Percentiles rank a stretch among this genome's conserved stretches.
phyloP scores from a whole-genome alignment of 1,140 invertebrate species.

The Mercenaria mercenaria region DNA sequence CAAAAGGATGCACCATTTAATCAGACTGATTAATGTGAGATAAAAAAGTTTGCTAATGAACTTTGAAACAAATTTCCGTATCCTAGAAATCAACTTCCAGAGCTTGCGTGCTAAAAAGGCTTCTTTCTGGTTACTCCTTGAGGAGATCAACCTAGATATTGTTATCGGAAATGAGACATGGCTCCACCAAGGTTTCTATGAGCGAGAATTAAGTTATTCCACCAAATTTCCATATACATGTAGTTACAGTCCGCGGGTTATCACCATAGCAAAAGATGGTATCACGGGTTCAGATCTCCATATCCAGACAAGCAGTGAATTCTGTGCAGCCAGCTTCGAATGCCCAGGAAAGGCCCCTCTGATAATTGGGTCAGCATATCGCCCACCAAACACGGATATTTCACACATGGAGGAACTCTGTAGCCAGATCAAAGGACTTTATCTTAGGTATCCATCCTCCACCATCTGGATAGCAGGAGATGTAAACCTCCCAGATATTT shows the following conservation, averaged over 20 bases:
- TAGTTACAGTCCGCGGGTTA: background rate
- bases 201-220: background rate
- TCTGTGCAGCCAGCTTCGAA: background rate
- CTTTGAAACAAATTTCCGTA: conserved; percentile 22
- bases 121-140: background rate
- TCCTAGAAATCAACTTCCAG: conserved; percentile 22
- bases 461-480: conserved; percentile 27
- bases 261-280: background rate
- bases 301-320: background rate
- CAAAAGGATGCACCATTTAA: too few species aligned
- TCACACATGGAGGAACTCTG: conserved; percentile 10
- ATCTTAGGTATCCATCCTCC: background rate
- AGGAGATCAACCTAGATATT: conserved; percentile 23
- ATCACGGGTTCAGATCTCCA: background rate
- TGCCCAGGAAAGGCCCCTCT: background rate
- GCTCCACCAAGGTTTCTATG: conserved; percentile 2
- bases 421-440: background rate
- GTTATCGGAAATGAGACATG: conserved; percentile 34
- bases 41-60: too few species aligned
- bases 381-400: conserved; percentile 14
- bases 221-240: background rate
- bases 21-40: too few species aligned
- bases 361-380: background rate
- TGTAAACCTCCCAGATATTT: background rate
- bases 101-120: background rate